Evolutionary conservation across 2,113 vertebrate species (phyloP).

Genomic region (Pagrus major): DNA sequence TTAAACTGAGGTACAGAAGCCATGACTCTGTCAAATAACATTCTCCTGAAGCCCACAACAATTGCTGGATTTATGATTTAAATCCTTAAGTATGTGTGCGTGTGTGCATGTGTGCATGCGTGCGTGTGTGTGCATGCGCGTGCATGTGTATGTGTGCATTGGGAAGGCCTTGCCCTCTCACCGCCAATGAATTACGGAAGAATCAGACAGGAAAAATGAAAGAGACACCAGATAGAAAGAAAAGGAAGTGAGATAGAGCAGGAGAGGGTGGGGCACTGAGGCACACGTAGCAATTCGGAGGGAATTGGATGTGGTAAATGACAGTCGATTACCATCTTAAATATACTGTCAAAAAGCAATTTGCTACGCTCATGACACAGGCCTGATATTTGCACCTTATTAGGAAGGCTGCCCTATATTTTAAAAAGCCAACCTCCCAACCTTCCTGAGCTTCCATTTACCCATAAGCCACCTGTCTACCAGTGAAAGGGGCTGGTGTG

Average conservation of each 20-base stretch:
- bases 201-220: constrained; percentile 46
- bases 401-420: constrained; percentile 69
- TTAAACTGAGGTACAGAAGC: neutral
- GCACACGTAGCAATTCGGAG: constrained; percentile 66
- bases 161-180: neutral
- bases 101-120: neutral
- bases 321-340: constrained; percentile 83
- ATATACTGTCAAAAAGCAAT: constrained; percentile 83
- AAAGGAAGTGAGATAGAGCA: constrained; percentile 34
- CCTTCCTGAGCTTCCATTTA: constrained; percentile 53
- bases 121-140: neutral
- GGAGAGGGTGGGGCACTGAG: constrained; percentile 43
- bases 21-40: constrained; percentile 3
- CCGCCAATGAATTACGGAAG: constrained; percentile 45
- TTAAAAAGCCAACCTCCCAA: constrained; percentile 54
- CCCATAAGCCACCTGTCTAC: constrained; percentile 34
- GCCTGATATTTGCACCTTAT: constrained; percentile 77
- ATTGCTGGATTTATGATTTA: constrained; percentile 18
- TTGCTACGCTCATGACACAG: constrained; percentile 64
- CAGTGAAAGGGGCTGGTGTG: neutral
- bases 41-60: neutral
- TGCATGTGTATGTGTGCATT: too few relatives aligned
- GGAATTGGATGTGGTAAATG: constrained; percentile 79
- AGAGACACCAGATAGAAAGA: constrained; percentile 45
- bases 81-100: neutral